Base-by-base conservation (phyloP, 2,888 invertebrate species). In the Julus scanicus region DNA sequence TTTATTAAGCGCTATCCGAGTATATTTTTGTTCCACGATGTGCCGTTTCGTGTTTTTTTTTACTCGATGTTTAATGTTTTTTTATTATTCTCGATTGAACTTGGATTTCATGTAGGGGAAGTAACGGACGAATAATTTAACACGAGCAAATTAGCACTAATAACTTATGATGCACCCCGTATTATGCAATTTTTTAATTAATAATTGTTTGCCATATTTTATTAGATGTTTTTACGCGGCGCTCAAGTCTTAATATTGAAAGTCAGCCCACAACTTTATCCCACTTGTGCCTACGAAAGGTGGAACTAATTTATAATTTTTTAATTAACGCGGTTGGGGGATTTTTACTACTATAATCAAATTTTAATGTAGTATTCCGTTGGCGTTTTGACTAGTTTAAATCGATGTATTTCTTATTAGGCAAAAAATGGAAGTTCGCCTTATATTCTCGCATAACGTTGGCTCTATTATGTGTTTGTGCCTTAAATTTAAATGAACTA, bases 261-360 rank as follows among this genome's bases (percentile, higher is more conserved):
- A 11, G 5, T 63, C 20, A 63, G 63, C 20, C 20, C 6, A 8
- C 2, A 20, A 15, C 29, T 29, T 63, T 63, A 57, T 57, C 20
- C 20, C 63, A 20, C 20, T 63, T 63, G 63, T 63, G 63, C 63
- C 63, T 63, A 63, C 6, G 29, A 20, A 63, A 2, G 63, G 63
- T 63, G 63, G 63, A 53, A 15, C 20, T 63, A 63, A 57, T 63
- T 63, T 63, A 63, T 53, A 63, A 63, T 63, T 63, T 63, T 63
- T 9, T 63, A 20, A 63, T 20, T 63, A 63, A 17, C 11, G 20
- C 20, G 63, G 63, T 5, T 20, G 20, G 63, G 29, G 29, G 49
- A 11, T 57, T 57, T 57, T 57, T 57, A 57, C 13, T 57, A 13
- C 15, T 63, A 20, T 63, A 63, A 63, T 20, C 20, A 63, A 63